Evolutionary conservation across 2,113 vertebrate species (phyloP), one percentile per base, ranked within the genome.

Genomic region (Struthidea cinerea): DNA sequence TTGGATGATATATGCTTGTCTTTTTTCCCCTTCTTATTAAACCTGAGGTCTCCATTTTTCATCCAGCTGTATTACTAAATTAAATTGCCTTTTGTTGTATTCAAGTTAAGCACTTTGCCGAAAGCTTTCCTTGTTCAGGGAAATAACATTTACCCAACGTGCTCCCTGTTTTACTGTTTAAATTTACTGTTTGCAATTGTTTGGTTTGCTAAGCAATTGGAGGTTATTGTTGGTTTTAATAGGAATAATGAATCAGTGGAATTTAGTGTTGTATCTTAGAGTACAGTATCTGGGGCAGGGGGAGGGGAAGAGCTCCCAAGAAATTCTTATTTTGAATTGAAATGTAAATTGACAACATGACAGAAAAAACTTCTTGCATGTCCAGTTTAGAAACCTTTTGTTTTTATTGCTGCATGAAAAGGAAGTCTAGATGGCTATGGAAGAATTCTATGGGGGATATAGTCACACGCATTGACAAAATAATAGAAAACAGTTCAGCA

Each of bases 41-140:
- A 98, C 97, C 97, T 96, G 96, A 98, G 98, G 97, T 98, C 97
- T 98, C 97, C 97, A 98, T 98, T 98, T 98, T 98, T 98, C 98
- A 98, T 98, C 97, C 90, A 96, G 94, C 96, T 97, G 97, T 97
- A 98, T 98, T 98, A 98, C 98, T 98, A 98, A 98, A 98, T 98
- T 98, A 98, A 98, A 98, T 98, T 98, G 98, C 98, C 97, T 98
- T 98, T 98, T 98, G 98, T 98, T 98, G 97, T 98, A 97, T 98
- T 98, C 97, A 97, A 98, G 96, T 98, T 98, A 97, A 98, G 97
- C 96, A 95, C 95, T 98, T 98, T 95, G 98, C 98, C 85, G 4
- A 98, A 98, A 98, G 97, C 97, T 94, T 97, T 97, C 96, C 97
- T 98, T 97, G 97, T 97, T 97, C 95, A 16, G 94, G 93, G 96